Base-by-base conservation (phyloP, 2,113 vertebrate species). In the Salvelinus fontinalis region DNA sequence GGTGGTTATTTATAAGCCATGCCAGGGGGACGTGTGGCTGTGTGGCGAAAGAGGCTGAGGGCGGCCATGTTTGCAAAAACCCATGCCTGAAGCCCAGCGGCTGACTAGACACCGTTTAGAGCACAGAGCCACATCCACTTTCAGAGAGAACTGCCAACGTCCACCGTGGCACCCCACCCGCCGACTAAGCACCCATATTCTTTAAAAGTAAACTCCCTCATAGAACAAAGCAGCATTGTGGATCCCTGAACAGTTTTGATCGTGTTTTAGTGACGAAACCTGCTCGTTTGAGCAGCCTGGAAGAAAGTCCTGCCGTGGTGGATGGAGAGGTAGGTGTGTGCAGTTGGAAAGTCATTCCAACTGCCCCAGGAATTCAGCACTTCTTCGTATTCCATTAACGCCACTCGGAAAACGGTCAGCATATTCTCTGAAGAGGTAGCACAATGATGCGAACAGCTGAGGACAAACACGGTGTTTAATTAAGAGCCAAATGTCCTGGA, bases 1-100 rank as follows among this genome's bases (percentile, higher is more conserved):
- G n/a, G n/a, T 57, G 74, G 14, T 49, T 82, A 68, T 83, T 73
- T 65, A 74, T 70, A 76, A 39, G 44, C 71, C 54, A n/a, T 62
- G 27, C 62, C 27, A 62, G 54, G 4, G 11, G 18, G 71, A 31
- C 4, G 39, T 4, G n/a, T 11, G 11, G 69, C n/a, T 31, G 16
- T 13, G 16, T 22, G 39, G 39, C 9, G 39, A 9, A 7, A 39
- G 34, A 39, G 39, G 2, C 9, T 0, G 39, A 12, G 39, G 39
- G 39, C 9, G 39, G 11, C 18, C n/a, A 7, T 67, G 59, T 48
- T 67, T 16, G 13, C 26, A 16, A 70, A 68, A 16, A 57, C 20
- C 1, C 57, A 44, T 31, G 0, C 3, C 0, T 48, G 16, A 34
- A 22, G 26, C 27, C 4, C 0, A 2, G 1, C 1, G 4, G 26